Evolutionary conservation across 2,797 vertebrate genomes (phyloP), one percentile per base, ranked within the genome.

Genomic region (Xenentodon cancila): DNA sequence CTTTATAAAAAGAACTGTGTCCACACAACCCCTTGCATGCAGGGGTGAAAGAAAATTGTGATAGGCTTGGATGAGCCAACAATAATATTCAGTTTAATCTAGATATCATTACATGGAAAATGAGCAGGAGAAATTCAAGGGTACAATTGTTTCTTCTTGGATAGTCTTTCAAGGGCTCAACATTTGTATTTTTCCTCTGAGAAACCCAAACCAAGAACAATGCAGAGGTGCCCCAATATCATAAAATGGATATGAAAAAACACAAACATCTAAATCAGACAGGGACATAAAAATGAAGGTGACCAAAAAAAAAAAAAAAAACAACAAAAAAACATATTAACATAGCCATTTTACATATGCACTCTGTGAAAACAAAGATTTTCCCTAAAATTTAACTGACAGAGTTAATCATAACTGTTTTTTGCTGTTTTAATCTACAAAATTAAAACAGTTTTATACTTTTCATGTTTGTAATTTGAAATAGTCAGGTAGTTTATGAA

Each of bases 51-150:
- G 79, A 89, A 87, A 87, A 84, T 80, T 22, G 3, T 69, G 73
- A 88, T 86, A 88, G 71, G 76, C 73, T 79, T 49, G 20, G 67
- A 66, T 11, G 75, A 74, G 84, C 92, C 93, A 92, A 91, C 74
- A 92, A 91, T 87, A 94, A 92, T 92, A 92, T 91, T 91, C 75
- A 84, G 71, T 86, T 92, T 91, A 90, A 93, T 92, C 86, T 91
- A 89, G 89, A 91, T 91, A 90, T 83, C 84, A 85, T 91, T 91
- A 82, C 85, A 89, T 87, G 79, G 85, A 85, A 91, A 89, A 87
- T 64, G 81, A 87, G 84, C 53, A 50, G 79, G 72, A 85, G 64
- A 90, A 84, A 87, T 90, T 91, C 87, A 92, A 92, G 91, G 88
- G 82, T 77, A 81, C 86, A 84, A 86, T 91, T 92, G 89, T 92